Evolutionary conservation across 2,797 vertebrate genomes (phyloP), one percentile per base, ranked within the genome.

Genomic region (Xiphorhynchus erythropygius): DNA sequence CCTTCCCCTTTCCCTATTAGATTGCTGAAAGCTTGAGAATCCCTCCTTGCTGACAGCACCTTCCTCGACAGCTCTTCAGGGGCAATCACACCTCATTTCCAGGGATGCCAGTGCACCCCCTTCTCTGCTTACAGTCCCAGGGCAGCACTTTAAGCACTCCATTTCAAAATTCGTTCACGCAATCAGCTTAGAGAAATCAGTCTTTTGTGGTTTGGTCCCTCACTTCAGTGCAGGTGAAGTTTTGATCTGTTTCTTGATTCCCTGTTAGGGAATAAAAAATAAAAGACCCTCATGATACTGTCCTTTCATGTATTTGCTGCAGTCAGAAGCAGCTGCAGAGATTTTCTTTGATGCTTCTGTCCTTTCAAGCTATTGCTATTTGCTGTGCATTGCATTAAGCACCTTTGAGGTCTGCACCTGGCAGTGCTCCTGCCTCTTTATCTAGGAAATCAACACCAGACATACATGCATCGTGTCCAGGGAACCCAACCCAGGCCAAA

Each of bases 261-360:
- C 17, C n/a, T 41, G 8, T 53, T 73, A 52, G 52, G 71, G 85
- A 76, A 64, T 16, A 28, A 73, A 57, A 52, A 76, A 52, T 35
- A 18, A 39, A 35, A 21, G 1, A 49, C 35, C 53, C 41, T 55
- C 11, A 0, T 37, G 25, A 44, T 71, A 37, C 8, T 65, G 32
- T 46, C 17, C 52, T 87, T 89, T 83, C 33, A 44, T 71, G 30
- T 68, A 42, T 71, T 87, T 46, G 41, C 65, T 57, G 55, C 53
- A 91, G 60, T 53, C 67, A 87, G 82, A 69, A 90, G 92, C 75
- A 84, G 78, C 53, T 95, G 90, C 50, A 79, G 42, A 65, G 27
- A 13, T 59, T 30, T 49, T 37, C 60, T 87, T 90, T 76, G 63
- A 80, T 67, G 81, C 24, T 73, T 56, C 32, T 64, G 14, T 63